These are phyloP conservation scores for Microctonus aethiopoides DNA, from an alignment of 2,888 invertebrate species.

Conservation along the genomic window DNA sequence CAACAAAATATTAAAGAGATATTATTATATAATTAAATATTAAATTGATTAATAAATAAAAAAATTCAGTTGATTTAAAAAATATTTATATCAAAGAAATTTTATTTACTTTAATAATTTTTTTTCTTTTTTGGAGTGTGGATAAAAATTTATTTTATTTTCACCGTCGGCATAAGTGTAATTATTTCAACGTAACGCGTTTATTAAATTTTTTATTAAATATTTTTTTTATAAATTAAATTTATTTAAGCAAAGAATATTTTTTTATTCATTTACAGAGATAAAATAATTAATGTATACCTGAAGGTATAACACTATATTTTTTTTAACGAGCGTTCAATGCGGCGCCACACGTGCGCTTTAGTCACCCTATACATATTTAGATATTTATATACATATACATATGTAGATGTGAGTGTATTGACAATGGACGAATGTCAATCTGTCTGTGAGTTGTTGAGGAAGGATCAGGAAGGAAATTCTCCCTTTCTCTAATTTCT, in stretches of 20 bases:
- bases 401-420: too few relatives aligned
- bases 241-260: not conserved
- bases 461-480: not conserved
- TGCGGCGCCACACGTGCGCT: constrained; percentile 48
- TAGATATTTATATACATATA: not conserved
- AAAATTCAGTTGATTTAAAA: too few relatives aligned
- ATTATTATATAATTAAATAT: too few relatives aligned
- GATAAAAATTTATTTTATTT: too few relatives aligned
- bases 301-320: constrained; percentile 15
- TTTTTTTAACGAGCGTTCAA: constrained; percentile 55
- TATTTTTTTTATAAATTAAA: not conserved
- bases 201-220: too few relatives aligned
- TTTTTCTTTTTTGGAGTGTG: too few relatives aligned
- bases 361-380: not conserved
- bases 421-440: constrained; percentile 56
- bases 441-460: constrained; percentile 45
- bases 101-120: too few relatives aligned
- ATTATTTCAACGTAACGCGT: not conserved
- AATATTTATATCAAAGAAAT: too few relatives aligned
- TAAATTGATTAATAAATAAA: too few relatives aligned
- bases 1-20: too few relatives aligned
- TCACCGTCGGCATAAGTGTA: not conserved
- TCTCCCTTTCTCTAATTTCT: constrained; percentile 9
- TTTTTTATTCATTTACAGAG: too few relatives aligned
- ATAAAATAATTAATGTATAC: constrained; percentile 11